These are phyloP conservation scores for Eulemur rubriventer DNA, from an alignment of 2,797 vertebrate species.

Conservation along the genomic window DNA sequence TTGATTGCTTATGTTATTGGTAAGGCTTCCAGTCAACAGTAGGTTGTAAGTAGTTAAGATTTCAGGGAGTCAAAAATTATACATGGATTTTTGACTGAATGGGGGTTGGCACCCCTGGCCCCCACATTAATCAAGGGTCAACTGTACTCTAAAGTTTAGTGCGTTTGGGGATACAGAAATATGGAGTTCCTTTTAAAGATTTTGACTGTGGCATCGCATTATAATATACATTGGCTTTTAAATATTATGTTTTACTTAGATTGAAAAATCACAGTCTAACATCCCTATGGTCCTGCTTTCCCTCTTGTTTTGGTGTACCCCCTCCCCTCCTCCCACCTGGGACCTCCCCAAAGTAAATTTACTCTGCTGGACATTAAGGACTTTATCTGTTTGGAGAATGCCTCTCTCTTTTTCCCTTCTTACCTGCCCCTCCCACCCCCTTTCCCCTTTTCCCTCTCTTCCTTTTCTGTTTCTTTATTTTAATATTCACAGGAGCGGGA, in stretches of 20 bases:
- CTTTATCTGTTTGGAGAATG: background rate
- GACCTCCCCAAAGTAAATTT: background rate
- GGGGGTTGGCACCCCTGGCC: background rate
- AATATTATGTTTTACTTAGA: background rate
- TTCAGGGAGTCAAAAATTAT: background rate
- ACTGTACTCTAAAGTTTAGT: background rate
- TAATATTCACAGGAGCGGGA: background rate
- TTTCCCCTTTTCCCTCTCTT: no score
- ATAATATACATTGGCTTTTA: background rate
- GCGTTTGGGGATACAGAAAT: background rate
- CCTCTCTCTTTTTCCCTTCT: background rate
- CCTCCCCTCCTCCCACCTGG: background rate
- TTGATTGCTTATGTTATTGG: background rate
- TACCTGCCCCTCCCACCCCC: fast-evolving
- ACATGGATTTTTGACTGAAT: background rate
- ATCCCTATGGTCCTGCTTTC: background rate
- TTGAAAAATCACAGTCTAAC: background rate
- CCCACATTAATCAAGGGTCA: background rate
- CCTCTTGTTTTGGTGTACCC: background rate
- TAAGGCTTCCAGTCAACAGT: background rate
- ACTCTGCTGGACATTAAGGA: background rate
- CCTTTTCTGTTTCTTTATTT: background rate
- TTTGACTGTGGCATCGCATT: background rate
- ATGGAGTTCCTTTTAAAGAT: background rate
- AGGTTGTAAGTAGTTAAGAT: background rate